Conservation (phyloP, 2,113 vertebrate species). For the Periophthalmodon schlosseri region DNA sequence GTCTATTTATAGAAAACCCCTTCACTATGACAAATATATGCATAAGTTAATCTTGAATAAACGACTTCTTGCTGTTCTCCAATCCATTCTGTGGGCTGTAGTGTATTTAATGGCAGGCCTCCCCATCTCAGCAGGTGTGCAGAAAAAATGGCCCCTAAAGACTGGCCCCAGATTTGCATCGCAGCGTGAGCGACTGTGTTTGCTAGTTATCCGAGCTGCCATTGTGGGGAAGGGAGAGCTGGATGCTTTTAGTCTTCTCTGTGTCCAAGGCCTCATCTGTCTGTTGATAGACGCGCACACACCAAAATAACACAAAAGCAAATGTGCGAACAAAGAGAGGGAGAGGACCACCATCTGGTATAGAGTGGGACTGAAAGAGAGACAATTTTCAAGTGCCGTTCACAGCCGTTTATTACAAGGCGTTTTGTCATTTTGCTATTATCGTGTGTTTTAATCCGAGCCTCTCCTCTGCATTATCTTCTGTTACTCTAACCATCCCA, state of each 20-base stretch:
- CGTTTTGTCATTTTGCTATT: constrained; percentile 6
- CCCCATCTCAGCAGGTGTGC: constrained; percentile 28
- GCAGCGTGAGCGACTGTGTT: constrained; percentile 29
- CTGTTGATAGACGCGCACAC: constrained; percentile 42
- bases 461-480: neutral
- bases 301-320: constrained; percentile 54
- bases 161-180: constrained; percentile 40
- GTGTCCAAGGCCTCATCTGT: constrained; percentile 52
- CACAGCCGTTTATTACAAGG: constrained; percentile 32
- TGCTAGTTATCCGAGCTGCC: constrained; percentile 36
- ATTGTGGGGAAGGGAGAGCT: constrained; percentile 33
- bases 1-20: constrained; percentile 37
- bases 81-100: constrained; percentile 12
- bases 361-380: constrained; percentile 23
- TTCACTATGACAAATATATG: constrained; percentile 35
- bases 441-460: neutral
- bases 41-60: constrained; percentile 32
- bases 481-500: neutral
- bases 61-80: neutral
- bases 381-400: constrained; percentile 26
- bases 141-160: constrained; percentile 32
- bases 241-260: constrained; percentile 44
- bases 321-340: constrained; percentile 54
- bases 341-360: constrained; percentile 60
- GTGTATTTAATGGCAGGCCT: constrained; percentile 48